Evolutionary conservation across 2,113 vertebrate genomes (phyloP).

Genomic region (Calypte anna): DNA sequence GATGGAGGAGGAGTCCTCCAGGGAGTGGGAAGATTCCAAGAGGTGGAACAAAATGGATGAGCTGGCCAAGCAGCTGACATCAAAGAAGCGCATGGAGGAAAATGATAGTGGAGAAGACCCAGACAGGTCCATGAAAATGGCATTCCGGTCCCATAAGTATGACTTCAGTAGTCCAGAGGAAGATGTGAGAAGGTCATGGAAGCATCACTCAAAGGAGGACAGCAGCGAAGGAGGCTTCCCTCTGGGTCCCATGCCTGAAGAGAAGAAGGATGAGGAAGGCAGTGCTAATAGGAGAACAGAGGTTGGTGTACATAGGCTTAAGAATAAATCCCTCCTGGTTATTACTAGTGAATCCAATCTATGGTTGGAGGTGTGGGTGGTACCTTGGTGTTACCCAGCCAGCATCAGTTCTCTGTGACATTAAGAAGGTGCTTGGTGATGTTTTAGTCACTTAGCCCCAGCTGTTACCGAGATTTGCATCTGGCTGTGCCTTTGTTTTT

Average conservation of each 20-base stretch:
- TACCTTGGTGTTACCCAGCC: accelerated
- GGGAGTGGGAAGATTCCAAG: slow-evolving; percentile 75
- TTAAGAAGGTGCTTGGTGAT: neutral
- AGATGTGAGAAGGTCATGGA: slow-evolving; percentile 63
- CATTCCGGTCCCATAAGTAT: slow-evolving; percentile 61
- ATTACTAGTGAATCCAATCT: neutral
- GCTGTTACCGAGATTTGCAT: neutral
- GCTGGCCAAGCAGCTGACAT: slow-evolving; percentile 76
- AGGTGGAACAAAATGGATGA: slow-evolving; percentile 82
- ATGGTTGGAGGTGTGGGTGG: neutral
- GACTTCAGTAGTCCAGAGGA: slow-evolving; percentile 55
- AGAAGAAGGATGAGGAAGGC: slow-evolving; percentile 91
- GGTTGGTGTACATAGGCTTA: slow-evolving; percentile 74
- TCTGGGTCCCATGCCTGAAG: slow-evolving; percentile 77
- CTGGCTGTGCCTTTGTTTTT: neutral
- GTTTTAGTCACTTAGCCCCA: neutral
- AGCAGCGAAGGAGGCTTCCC: slow-evolving; percentile 76
- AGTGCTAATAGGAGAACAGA: slow-evolving; percentile 88
- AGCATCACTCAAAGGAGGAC: slow-evolving; percentile 82
- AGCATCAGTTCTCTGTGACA: neutral
- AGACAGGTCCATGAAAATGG: slow-evolving; percentile 75
- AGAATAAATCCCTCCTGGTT: neutral
- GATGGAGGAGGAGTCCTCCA: slow-evolving; percentile 55
- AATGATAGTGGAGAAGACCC: slow-evolving; percentile 63
- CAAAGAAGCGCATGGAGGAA: slow-evolving; percentile 70